Evolutionary conservation across 2,113 vertebrate genomes (phyloP).

Genomic region (Prietella phreatophila): DNA sequence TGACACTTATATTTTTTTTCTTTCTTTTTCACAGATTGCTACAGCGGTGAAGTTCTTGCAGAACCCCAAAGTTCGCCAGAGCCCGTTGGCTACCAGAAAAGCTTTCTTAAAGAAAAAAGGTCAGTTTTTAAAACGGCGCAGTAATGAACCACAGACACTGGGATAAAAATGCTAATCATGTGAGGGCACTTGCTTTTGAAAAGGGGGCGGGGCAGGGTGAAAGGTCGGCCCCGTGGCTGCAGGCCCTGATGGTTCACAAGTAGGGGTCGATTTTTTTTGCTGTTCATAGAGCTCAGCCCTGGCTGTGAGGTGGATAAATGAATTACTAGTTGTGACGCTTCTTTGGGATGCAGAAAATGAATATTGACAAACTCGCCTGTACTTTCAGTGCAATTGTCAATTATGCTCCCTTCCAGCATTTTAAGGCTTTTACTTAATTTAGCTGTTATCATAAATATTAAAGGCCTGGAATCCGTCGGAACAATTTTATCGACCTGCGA

Average conservation of each 20-base stretch:
- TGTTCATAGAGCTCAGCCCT: constrained; percentile 68
- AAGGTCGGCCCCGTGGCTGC: constrained; percentile 63
- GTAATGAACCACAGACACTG: not conserved
- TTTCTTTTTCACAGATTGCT: constrained; percentile 75
- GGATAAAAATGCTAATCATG: constrained; percentile 40
- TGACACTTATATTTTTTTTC: constrained; percentile 10
- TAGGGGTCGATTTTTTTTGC: constrained; percentile 63
- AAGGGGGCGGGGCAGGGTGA: constrained; percentile 53
- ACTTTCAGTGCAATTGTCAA: constrained; percentile 79
- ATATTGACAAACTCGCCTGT: constrained; percentile 77
- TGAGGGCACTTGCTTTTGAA: constrained; percentile 53
- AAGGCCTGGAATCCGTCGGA: constrained; percentile 54
- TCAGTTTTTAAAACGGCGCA: constrained; percentile 60
- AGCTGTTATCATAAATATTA: constrained; percentile 74
- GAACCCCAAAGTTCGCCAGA: constrained; percentile 91
- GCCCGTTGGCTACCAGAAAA: constrained; percentile 84
- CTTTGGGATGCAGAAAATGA: constrained; percentile 79
- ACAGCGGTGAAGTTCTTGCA: constrained; percentile 96
- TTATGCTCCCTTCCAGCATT: constrained; percentile 74
- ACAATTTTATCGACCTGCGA: constrained; percentile 56
- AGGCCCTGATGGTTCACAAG: constrained; percentile 61
- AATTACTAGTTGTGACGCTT: constrained; percentile 71
- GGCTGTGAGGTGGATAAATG: constrained; percentile 71
- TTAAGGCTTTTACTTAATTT: constrained; percentile 79
- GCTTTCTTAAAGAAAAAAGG: constrained; percentile 97